A percentile compares a stretch with the other conserved stretches of the same genome.
These are phyloP conservation scores for Peromyscus maniculatus DNA, from an alignment of 2,113 vertebrate genomes.

Conservation along the genomic window DNA sequence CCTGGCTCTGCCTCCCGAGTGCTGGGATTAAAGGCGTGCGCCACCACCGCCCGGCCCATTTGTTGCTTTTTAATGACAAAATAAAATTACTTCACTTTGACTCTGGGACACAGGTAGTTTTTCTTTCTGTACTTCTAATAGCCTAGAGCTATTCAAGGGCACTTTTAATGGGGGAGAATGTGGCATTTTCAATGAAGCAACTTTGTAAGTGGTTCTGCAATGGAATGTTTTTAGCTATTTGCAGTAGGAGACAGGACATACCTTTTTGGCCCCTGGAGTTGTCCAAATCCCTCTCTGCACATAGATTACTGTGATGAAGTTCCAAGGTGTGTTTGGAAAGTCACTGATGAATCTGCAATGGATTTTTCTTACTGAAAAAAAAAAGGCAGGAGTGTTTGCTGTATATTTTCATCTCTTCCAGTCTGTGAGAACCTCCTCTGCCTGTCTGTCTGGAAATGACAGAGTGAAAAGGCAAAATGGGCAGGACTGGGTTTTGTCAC, in stretches of 20 bases:
- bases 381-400: not conserved
- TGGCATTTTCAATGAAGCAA: conserved; percentile 33
- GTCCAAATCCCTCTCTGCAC: not conserved
- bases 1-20: too few relatives aligned
- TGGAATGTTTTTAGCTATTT: conserved; percentile 38
- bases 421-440: not conserved
- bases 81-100: conserved; percentile 12
- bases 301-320: not conserved
- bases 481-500: not conserved
- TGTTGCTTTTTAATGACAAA: conserved; percentile 40
- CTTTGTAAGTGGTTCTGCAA: conserved; percentile 28
- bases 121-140: conserved; percentile 43
- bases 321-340: not conserved
- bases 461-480: not conserved
- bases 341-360: not conserved
- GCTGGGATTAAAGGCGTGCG: too few relatives aligned
- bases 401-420: not conserved
- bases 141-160: not conserved
- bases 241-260: not conserved
- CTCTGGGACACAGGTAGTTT: not conserved
- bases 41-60: too few relatives aligned
- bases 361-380: conserved; percentile 11
- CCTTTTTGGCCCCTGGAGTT: not conserved
- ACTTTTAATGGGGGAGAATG: conserved; percentile 5
- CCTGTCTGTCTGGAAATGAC: not conserved